These are phyloP conservation scores for Cyclopterus lumpus DNA, from an alignment of 2,797 vertebrate genomes.

Conservation along the genomic window DNA sequence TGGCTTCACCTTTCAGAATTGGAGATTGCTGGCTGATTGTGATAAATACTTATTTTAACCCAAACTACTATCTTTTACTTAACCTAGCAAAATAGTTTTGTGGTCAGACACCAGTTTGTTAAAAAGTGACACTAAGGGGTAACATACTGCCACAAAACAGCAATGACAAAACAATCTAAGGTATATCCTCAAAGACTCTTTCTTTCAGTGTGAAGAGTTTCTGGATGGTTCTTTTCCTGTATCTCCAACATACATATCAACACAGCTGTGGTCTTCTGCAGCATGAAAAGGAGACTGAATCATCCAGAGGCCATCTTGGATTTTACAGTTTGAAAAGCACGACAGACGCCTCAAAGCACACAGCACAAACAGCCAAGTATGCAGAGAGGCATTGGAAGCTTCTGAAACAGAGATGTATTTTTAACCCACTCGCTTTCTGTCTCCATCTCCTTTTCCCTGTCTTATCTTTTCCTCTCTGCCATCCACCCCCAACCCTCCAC, in stretches of 20 bases:
- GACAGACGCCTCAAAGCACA: not conserved
- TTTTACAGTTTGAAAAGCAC: constrained; percentile 26
- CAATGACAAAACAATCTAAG: not conserved
- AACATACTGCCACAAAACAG: not conserved
- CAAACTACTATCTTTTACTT: not conserved
- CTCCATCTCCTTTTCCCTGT: too few species aligned
- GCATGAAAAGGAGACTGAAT: constrained; percentile 25
- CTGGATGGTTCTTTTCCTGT: constrained; percentile 24
- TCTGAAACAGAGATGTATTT: constrained; percentile 49
- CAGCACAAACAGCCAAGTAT: too few species aligned
- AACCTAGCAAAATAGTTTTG: not conserved
- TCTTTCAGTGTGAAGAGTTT: not conserved
- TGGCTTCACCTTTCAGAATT: too few species aligned
- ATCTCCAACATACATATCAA: not conserved
- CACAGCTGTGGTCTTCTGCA: constrained; percentile 16
- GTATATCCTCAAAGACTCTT: not conserved
- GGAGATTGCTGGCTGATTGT: too few species aligned
- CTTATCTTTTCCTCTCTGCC: constrained; percentile 14
- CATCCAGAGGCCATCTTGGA: constrained; percentile 37
- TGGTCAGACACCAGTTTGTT: not conserved
- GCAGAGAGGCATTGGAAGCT: constrained; percentile 33
- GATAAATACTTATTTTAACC: too few species aligned
- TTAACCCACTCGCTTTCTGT: constrained; percentile 10
- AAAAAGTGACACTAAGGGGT: too few species aligned
- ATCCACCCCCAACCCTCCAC: too few species aligned